A percentile compares a stretch with the other conserved stretches of the same genome.
phyloP scores from a whole-genome alignment of 2,888 invertebrate genomes.

The Azorinus chamasolen region DNA sequence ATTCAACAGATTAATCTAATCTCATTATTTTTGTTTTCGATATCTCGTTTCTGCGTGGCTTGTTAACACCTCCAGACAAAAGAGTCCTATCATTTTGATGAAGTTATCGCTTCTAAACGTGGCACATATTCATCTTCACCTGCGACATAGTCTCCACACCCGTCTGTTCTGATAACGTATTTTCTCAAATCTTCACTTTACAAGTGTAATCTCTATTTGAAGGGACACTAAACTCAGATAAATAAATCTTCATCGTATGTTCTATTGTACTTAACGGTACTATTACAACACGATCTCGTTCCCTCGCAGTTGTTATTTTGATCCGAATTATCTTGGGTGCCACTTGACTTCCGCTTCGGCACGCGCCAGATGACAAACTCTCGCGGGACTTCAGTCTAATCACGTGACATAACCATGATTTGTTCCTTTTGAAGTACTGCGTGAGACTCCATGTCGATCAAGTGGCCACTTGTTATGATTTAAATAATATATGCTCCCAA shows the following conservation, averaged over 20 bases:
- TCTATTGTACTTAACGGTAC: conserved; percentile 30
- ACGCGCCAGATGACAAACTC: conserved; percentile 67
- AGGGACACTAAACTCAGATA: conserved; percentile 1
- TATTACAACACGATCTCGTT: conserved; percentile 31
- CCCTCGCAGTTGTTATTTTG: conserved; percentile 35
- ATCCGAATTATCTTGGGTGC: conserved; percentile 33
- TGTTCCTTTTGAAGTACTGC: conserved; percentile 23
- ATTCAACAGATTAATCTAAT: too few relatives aligned
- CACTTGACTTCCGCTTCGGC: conserved; percentile 30
- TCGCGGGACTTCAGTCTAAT: conserved; percentile 53
- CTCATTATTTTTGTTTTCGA: too few relatives aligned
- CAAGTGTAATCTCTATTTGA: conserved; percentile 1
- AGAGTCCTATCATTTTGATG: too few relatives aligned
- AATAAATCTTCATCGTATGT: not conserved
- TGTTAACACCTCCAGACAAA: too few relatives aligned
- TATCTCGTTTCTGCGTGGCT: too few relatives aligned
- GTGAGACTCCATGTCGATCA: not conserved
- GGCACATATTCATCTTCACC: conserved; percentile 24
- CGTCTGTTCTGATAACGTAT: conserved; percentile 41
- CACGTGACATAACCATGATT: conserved; percentile 39
- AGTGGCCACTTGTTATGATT: conserved; percentile 27
- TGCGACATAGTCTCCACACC: conserved; percentile 26
- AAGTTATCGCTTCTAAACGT: too few relatives aligned
- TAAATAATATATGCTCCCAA: conserved; percentile 29
- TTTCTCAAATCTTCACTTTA: conserved; percentile 48